A percentile compares a stretch with the other conserved stretches of the same genome.
These are phyloP conservation scores for Blastobasis lacticolella DNA, from an alignment of 2,888 invertebrate species.

Conservation along the genomic window DNA sequence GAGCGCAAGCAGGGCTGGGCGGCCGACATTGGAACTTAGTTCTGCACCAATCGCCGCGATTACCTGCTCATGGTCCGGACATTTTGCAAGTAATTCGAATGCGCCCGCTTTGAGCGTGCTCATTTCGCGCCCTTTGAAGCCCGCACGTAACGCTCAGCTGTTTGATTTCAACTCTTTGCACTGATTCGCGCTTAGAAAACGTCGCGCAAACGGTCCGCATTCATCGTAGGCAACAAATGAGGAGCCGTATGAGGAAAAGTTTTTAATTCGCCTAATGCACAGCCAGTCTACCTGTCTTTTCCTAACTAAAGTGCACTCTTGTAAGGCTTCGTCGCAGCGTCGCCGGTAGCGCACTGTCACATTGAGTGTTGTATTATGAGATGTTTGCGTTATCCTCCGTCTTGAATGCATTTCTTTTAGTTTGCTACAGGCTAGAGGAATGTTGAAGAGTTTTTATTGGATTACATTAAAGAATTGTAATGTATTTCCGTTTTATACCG, in stretches of 20 bases:
- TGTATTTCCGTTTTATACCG: too few relatives aligned
- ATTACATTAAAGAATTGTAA: too few relatives aligned
- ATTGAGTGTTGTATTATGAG: constrained; percentile 56
- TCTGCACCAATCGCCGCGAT: constrained; percentile 51
- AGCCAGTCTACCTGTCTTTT: constrained; percentile 47
- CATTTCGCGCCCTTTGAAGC: constrained; percentile 60
- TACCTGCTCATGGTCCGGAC: constrained; percentile 39
- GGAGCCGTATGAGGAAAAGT: constrained; percentile 46
- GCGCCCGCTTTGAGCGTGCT: constrained; percentile 56
- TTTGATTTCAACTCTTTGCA: constrained; percentile 62
- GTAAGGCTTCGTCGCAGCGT: constrained; percentile 42
- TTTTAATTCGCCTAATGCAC: constrained; percentile 74
- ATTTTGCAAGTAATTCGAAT: constrained; percentile 47
- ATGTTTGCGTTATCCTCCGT: constrained; percentile 54
- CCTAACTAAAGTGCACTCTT: constrained; percentile 57
- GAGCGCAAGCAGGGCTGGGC: too few relatives aligned
- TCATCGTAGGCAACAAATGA: constrained; percentile 58
- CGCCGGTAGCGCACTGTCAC: constrained; percentile 42
- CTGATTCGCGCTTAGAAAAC: constrained; percentile 35
- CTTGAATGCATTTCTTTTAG: constrained; percentile 38
- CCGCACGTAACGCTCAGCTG: constrained; percentile 43
- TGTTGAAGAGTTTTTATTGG: constrained; percentile 2
- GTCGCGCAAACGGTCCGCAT: constrained; percentile 37
- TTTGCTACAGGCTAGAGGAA: constrained; percentile 20
- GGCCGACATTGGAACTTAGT: constrained; percentile 42